These are phyloP conservation scores for Heterocephalus glaber DNA, from an alignment of 2,113 vertebrate genomes.

Conservation along the genomic window DNA sequence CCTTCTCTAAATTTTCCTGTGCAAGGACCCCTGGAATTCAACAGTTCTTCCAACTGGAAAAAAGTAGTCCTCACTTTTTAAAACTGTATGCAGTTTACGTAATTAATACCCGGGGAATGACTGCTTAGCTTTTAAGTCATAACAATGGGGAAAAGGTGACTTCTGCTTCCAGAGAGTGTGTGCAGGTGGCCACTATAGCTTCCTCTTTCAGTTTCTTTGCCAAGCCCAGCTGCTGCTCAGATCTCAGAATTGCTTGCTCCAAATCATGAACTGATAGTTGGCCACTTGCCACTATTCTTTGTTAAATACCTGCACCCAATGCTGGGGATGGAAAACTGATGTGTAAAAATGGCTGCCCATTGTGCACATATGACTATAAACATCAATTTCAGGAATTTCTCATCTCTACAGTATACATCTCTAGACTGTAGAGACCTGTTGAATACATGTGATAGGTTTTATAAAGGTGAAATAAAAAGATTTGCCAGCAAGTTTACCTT, in stretches of 20 bases:
- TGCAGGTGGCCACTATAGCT: not conserved
- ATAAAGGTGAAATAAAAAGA: not conserved
- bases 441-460: not conserved
- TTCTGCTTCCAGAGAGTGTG: not conserved
- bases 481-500: not conserved
- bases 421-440: not conserved
- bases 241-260: not conserved
- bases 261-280: not conserved
- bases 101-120: not conserved
- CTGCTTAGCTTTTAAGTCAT: not conserved
- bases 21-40: not conserved
- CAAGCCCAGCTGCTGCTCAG: not conserved
- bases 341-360: not conserved
- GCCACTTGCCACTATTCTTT: not conserved
- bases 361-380: not conserved
- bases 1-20: not conserved
- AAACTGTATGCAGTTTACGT: not conserved
- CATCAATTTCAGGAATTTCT: not conserved
- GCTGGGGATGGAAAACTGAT: not conserved
- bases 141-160: not conserved
- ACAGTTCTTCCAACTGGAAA: not conserved
- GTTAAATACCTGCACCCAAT: not conserved
- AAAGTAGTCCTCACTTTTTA: not conserved
- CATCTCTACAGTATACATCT: not conserved
- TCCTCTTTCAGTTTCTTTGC: not conserved